phyloP scores from a whole-genome alignment of 2,888 invertebrate genomes.

The Cerceris ruficornis region DNA sequence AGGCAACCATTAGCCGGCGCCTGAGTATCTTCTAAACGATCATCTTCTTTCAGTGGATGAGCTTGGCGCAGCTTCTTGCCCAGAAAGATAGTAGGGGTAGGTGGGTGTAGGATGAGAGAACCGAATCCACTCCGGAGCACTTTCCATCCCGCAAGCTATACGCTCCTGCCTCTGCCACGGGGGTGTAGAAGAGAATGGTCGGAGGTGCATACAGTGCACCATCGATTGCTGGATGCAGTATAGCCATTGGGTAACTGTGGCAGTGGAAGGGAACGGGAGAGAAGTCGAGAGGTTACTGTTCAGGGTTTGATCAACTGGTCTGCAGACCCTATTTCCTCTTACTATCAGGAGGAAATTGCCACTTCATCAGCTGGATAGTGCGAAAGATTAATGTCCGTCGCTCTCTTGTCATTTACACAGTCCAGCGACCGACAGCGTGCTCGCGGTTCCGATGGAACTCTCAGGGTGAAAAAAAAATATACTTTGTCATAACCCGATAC shows the following conservation, averaged over 20 bases:
- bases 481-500: constrained; percentile 22
- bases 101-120: constrained; percentile 3
- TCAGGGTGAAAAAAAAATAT: constrained; percentile 26
- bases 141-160: constrained; percentile 58
- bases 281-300: constrained; percentile 64
- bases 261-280: constrained; percentile 57
- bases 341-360: constrained; percentile 79
- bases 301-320: constrained; percentile 74
- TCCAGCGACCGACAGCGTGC: constrained; percentile 32
- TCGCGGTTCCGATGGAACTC: constrained; percentile 36
- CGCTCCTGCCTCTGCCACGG: constrained; percentile 40
- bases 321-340: constrained; percentile 79
- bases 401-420: constrained; percentile 68
- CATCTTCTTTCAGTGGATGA: constrained; percentile 52
- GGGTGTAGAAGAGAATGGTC: constrained; percentile 7
- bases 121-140: constrained; percentile 56
- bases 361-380: constrained; percentile 77
- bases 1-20: constrained; percentile 46
- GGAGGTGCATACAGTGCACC: constrained; percentile 66
- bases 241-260: constrained; percentile 65
- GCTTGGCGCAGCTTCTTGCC: constrained; percentile 43
- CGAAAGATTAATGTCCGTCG: constrained; percentile 72
- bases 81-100: constrained; percentile 11
- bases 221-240: constrained; percentile 68
- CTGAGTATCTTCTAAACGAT: constrained; percentile 52